Percentiles rank a stretch among this genome's conserved stretches.
These are phyloP conservation scores for Autographa pulchrina DNA, from an alignment of 2,888 invertebrate genomes.

Conservation along the genomic window DNA sequence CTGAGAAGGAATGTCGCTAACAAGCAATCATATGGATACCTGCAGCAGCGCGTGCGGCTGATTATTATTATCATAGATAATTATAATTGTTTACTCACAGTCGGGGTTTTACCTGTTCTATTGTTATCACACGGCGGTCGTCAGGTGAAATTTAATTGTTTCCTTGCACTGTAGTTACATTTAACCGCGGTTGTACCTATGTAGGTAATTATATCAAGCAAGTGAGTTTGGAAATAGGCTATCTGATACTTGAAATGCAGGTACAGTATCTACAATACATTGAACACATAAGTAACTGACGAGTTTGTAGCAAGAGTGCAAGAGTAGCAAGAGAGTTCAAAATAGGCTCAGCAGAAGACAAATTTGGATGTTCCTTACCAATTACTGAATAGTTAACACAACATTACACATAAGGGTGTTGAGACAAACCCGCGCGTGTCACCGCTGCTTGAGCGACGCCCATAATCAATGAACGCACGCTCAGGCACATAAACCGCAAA, in stretches of 20 bases:
- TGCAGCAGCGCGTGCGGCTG: background rate
- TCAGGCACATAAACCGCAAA: background rate
- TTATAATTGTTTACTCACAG: background rate
- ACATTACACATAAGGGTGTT: no score
- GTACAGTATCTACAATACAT: no score
- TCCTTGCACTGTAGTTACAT: slow-evolving; percentile 11
- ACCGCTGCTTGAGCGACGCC: background rate
- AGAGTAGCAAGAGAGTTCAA: no score
- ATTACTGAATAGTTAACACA: no score
- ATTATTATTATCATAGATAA: background rate
- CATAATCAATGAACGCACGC: background rate
- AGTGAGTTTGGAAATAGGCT: background rate
- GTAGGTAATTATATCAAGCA: background rate
- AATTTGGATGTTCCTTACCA: no score
- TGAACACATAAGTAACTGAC: no score
- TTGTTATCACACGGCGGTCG: background rate
- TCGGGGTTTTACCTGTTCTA: slow-evolving; percentile 35
- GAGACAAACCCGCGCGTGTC: no score
- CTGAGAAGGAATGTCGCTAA: no score
- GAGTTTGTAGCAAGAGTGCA: no score
- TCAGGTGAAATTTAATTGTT: slow-evolving; percentile 5
- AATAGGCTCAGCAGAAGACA: no score
- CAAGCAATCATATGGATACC: background rate
- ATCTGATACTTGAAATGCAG: background rate
- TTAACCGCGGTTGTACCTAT: no score